Evolutionary conservation across 1,140 invertebrate species (phyloP), one percentile per base, ranked within the genome.

Genomic region (Philotrypesis tridentata): DNA sequence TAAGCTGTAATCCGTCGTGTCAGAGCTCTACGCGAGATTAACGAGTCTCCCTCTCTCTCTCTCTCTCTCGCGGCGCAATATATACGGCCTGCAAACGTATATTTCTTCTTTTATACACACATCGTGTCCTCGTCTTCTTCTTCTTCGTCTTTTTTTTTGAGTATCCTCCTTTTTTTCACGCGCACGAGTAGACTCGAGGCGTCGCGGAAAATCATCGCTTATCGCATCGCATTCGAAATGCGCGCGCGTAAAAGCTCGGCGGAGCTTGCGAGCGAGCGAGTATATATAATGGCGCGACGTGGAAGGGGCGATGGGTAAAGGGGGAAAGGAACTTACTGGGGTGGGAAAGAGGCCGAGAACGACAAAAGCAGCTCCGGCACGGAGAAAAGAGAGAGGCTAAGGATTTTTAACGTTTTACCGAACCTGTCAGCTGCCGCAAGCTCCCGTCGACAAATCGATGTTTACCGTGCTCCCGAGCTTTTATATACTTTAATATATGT

Each of bases 361-460:
- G 60, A 63, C 60, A 65, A 76, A 76, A 63, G 60, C 60, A n/a
- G 14, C 4, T 25, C 5, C 4, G 17, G 0, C 3, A 3, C 33
- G 9, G 33, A 37, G 33, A 37, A 9, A 9, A 37, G 48, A 55
- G 48, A 48, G 43, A 55, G 48, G 48, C 48, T 55, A n/a, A 76
- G 55, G 31, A 63, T 76, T 76, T 76, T 37, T 12, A 25, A 65
- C 63, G 63, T 77, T 77, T 67, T 67, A 77, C 21, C 23, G 21
- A 40, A 17, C 1, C 31, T 7, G 9, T 27, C 65, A 29, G 29
- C 65, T 37, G 33, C 33, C 3, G 9, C 3, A 37, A 37, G 33
- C 33, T 37, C 33, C 33, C 4, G 9, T 37, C 4, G 37, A 40
- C 37, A 14, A 48, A 48, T 48, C 43, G 43, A 17, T 17, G 14